Base-by-base conservation (phyloP, 2,797 vertebrate genomes). In the Molossus alvarezi region DNA sequence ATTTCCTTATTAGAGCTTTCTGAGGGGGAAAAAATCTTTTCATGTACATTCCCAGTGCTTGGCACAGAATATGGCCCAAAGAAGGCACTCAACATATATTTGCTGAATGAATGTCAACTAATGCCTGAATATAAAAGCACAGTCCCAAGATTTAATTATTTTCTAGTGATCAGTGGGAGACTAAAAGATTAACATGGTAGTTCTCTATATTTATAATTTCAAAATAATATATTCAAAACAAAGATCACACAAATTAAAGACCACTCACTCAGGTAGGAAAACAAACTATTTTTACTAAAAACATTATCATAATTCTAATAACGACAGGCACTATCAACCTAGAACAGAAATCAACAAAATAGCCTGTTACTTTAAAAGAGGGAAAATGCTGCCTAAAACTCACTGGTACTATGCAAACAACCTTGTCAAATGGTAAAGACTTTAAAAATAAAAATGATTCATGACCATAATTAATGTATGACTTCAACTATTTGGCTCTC, bases 371-470 rank as follows among this genome's bases (percentile, higher is more conserved):
- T 97, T 97, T 97, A 91, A 97, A 95, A 69, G 72, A 62, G 71
- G 45, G 88, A 72, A 94, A 97, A 94, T 21, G 57, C 92, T 95
- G 96, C 88, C 96, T 95, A 67, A 97, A 94, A 94, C 84, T 96
- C 92, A 91, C 92, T 92, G 92, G 95, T 96, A 95, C 93, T 97
- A 94, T 88, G 91, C 97, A 97, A 98, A 97, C 97, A 96, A 96
- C 97, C 96, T 96, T 96, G 95, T 98, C 97, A 97, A 96, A 96
- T 88, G 95, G 95, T 92, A 97, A 97, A 97, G 92, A 95, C 91
- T 96, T 97, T 97, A 96, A 95, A 97, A 97, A 97, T 97, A 97
- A 96, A 98, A 98, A 97, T 98, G 97, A 97, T 97, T 98, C 97
- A 97, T 98, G 96, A 93, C 96, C 95, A 97, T 97, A 97, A 97